Percentiles rank a stretch among this genome's conserved stretches.
Evolutionary conservation across 2,797 vertebrate genomes (phyloP).

Genomic region (Lycodopsis pacificus): DNA sequence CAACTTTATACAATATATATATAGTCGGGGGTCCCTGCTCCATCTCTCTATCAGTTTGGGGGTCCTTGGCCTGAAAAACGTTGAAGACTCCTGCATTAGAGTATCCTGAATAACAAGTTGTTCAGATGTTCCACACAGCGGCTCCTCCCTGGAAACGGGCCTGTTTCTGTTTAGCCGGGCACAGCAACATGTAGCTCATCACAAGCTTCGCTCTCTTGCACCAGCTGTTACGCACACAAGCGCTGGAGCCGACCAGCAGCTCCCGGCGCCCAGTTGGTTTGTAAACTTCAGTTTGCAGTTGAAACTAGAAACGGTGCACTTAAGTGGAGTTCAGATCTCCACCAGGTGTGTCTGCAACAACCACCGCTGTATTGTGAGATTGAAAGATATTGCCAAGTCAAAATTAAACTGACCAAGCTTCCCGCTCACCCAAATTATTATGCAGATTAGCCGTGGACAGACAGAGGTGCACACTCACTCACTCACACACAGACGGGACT

Average conservation of each 20-base stretch:
- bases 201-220: conserved; percentile 36
- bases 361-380: neutral
- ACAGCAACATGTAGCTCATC: conserved; percentile 53
- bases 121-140: conserved; percentile 63
- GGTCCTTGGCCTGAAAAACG: too few species aligned
- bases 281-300: conserved; percentile 3
- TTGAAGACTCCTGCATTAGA: conserved; percentile 18
- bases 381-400: neutral
- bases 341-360: neutral
- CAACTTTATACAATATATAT: too few species aligned
- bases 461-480: too few species aligned
- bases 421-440: neutral
- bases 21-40: too few species aligned
- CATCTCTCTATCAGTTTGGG: too few species aligned
- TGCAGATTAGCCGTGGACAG: too few species aligned
- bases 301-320: neutral
- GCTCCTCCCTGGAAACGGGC: conserved; percentile 67
- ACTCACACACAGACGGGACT: too few species aligned
- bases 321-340: neutral
- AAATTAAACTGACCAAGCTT: neutral
- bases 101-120: conserved; percentile 49
- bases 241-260: conserved; percentile 28
- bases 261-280: conserved; percentile 23
- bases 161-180: conserved; percentile 70
- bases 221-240: conserved; percentile 45